Conservation (phyloP, 2,888 invertebrate genomes). For the Acrobeloides nanus region DNA sequence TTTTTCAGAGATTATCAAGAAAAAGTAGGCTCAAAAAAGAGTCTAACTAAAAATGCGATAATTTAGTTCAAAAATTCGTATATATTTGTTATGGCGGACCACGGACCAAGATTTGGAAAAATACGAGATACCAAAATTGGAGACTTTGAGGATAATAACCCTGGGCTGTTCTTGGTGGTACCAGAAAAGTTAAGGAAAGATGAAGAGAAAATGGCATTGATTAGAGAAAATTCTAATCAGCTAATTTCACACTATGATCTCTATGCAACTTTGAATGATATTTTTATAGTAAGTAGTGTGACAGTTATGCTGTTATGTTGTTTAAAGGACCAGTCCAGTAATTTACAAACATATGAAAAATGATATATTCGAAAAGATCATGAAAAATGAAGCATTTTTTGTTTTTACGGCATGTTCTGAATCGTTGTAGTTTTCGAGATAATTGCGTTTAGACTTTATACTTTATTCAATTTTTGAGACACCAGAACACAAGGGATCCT, state of each 20-base stretch:
- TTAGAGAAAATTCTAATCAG: conserved; percentile 10
- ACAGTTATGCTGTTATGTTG: no score
- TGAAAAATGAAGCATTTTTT: no score
- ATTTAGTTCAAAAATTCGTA: conserved; percentile 18
- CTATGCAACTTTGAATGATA: conserved; percentile 16
- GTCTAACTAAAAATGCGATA: no score
- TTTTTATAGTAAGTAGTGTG: conserved; percentile 2
- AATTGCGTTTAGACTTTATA: no score
- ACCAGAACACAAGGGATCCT: no score
- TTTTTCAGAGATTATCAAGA: conserved; percentile 4
- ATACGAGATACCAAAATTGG: conserved; percentile 8
- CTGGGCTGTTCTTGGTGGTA: conserved; percentile 9
- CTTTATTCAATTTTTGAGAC: no score
- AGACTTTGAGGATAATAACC: conserved; percentile 15
- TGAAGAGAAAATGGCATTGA: conserved; percentile 6
- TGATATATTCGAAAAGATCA: no score
- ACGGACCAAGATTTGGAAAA: conserved; percentile 10
- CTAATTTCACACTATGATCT: conserved; percentile 15
- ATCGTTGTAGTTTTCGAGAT: no score
- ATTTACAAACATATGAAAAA: no score
- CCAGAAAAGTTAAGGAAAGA: conserved; percentile 12
- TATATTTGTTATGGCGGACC: conserved; percentile 17
- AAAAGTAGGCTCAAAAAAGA: conserved; percentile 6
- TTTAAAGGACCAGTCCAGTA: no score
- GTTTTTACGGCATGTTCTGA: no score